A percentile compares a stretch with the other conserved stretches of the same genome.
phyloP scores from a whole-genome alignment of 2,113 vertebrate species.

The Mystacornis crossleyi region DNA sequence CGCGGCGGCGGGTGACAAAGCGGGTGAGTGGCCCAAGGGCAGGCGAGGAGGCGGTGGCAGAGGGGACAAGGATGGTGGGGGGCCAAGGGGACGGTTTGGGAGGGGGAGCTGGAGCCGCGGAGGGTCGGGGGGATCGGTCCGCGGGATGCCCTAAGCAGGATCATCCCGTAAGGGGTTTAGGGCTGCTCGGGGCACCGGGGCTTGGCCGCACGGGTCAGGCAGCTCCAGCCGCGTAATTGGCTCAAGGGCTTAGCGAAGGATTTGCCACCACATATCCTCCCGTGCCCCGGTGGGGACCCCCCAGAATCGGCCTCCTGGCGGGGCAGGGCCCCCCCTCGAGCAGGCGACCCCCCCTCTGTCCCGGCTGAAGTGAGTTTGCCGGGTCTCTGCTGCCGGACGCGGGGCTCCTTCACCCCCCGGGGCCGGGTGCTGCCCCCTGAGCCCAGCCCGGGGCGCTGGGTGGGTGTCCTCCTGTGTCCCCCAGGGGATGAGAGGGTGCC shows the following conservation, averaged over 20 bases:
- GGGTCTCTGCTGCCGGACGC: background rate
- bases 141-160: background rate
- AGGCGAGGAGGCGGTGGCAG: background rate
- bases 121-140: fast-evolving
- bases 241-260: background rate
- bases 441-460: background rate
- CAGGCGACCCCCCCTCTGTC: fast-evolving
- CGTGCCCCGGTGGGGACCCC: background rate
- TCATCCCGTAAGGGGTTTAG: slow-evolving; percentile 12
- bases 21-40: background rate
- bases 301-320: background rate
- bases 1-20: fast-evolving
- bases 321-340: background rate
- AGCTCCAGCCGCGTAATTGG: background rate
- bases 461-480: background rate
- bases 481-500: background rate
- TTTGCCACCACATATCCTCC: background rate
- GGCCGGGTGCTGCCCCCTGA: background rate
- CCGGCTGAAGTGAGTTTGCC: background rate
- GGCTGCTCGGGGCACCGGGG: background rate
- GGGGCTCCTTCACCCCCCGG: background rate
- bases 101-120: fast-evolving
- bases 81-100: background rate
- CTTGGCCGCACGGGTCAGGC: background rate
- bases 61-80: background rate